phyloP scores from a whole-genome alignment of 2,797 vertebrate species.

The Urocyon cinereoargenteus region DNA sequence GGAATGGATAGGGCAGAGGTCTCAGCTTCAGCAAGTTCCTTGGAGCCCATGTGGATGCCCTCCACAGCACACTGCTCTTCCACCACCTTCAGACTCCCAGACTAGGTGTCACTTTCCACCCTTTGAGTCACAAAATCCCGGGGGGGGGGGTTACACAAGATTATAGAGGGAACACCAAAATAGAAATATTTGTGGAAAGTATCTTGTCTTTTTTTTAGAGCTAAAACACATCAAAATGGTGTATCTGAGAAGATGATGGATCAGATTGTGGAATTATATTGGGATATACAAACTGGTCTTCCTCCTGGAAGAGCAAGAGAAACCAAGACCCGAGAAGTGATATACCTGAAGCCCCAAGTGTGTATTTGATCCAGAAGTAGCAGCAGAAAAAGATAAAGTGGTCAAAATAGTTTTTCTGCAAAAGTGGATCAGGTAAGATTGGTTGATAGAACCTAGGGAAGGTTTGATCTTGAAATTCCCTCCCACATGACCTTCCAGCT shows the following conservation, averaged over 20 bases:
- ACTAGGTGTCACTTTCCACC: accelerated
- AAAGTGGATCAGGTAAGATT: accelerated
- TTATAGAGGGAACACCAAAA: neutral
- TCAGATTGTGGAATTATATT: accelerated
- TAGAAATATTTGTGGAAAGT: neutral
- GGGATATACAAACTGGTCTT: neutral
- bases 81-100: accelerated
- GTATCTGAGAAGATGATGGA: neutral
- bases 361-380: neutral
- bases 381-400: neutral
- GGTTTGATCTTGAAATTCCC: neutral
- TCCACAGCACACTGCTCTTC: accelerated
- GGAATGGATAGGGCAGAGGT: no score
- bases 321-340: neutral
- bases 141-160: neutral
- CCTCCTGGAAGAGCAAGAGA: neutral
- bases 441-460: neutral
- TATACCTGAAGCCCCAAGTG: accelerated
- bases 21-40: accelerated
- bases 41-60: neutral
- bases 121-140: no score
- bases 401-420: neutral
- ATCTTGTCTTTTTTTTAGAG: neutral
- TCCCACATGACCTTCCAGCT: accelerated
- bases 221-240: accelerated